Percentiles rank a stretch among this genome's conserved stretches.
Conservation (phyloP, 2,797 vertebrate genomes). For the Myotis pilosus region DNA sequence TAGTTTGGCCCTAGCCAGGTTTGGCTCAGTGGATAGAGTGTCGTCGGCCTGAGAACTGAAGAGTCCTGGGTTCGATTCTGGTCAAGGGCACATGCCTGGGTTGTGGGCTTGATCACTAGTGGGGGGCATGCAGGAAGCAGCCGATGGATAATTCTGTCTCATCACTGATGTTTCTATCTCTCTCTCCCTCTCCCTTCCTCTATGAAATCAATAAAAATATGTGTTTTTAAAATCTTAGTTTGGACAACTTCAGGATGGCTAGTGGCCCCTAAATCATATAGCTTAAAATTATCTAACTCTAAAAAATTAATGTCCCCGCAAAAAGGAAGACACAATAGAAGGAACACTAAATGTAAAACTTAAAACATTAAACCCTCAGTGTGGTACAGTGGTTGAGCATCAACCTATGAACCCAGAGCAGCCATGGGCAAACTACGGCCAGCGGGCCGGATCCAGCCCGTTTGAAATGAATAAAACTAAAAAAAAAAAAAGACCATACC, state of each 20-base stretch:
- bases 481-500: too few species aligned
- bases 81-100: neutral
- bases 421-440: too few species aligned
- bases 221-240: neutral
- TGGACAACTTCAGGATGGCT: neutral
- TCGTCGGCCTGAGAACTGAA: neutral
- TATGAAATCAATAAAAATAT: neutral
- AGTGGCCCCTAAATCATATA: neutral
- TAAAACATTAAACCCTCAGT: neutral
- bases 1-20: neutral
- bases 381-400: too few species aligned
- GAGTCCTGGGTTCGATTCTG: neutral
- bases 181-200: neutral
- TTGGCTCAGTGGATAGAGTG: neutral
- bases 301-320: neutral
- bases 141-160: neutral
- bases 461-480: too few species aligned
- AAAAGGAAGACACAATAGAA: neutral
- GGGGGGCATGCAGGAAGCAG: neutral
- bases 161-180: neutral
- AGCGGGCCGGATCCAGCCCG: too few species aligned
- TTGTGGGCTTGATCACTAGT: neutral
- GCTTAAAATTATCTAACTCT: slow-evolving; percentile 25
- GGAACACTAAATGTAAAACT: neutral
- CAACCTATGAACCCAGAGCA: too few species aligned